phyloP scores from a whole-genome alignment of 2,797 vertebrate species.

The Benthosema pterotum region DNA sequence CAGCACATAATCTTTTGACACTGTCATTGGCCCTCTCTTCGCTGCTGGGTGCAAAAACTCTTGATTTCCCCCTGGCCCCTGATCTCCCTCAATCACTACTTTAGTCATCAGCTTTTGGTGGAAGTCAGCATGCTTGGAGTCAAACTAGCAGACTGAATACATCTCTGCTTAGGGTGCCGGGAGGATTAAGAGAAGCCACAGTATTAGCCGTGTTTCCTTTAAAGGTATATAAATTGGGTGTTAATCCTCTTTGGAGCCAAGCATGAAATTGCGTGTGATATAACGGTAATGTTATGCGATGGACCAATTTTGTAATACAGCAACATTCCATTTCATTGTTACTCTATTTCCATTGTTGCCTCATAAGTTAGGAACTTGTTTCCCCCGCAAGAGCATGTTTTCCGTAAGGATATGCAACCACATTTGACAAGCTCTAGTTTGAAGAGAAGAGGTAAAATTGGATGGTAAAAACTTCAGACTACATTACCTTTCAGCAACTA shows the following conservation, averaged over 20 bases:
- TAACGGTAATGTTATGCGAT: conserved; percentile 60
- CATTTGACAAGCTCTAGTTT: no score
- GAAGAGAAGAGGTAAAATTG: no score
- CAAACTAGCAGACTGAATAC: conserved; percentile 65
- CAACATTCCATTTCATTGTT: conserved; percentile 48
- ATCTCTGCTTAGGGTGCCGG: conserved; percentile 56
- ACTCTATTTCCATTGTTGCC: conserved; percentile 36
- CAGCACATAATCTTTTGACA: conserved; percentile 76
- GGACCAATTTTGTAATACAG: conserved; percentile 48
- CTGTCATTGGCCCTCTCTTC: conserved; percentile 70
- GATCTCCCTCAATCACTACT: conserved; percentile 67
- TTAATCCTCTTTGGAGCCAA: conserved; percentile 76
- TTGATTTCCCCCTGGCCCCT: conserved; percentile 77
- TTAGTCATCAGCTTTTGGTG: conserved; percentile 69
- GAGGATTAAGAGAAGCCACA: conserved; percentile 66
- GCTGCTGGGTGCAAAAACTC: conserved; percentile 72
- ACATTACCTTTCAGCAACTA: no score
- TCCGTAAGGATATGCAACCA: no score
- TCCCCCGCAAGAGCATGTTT: not conserved
- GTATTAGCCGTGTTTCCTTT: conserved; percentile 72
- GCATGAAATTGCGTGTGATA: conserved; percentile 78
- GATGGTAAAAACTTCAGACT: no score
- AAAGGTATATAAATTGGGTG: conserved; percentile 77
- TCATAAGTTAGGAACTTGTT: conserved; percentile 5
- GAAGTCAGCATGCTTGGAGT: conserved; percentile 53